Base-by-base conservation (phyloP, 2,113 vertebrate genomes). In the Dasyurus viverrinus region DNA sequence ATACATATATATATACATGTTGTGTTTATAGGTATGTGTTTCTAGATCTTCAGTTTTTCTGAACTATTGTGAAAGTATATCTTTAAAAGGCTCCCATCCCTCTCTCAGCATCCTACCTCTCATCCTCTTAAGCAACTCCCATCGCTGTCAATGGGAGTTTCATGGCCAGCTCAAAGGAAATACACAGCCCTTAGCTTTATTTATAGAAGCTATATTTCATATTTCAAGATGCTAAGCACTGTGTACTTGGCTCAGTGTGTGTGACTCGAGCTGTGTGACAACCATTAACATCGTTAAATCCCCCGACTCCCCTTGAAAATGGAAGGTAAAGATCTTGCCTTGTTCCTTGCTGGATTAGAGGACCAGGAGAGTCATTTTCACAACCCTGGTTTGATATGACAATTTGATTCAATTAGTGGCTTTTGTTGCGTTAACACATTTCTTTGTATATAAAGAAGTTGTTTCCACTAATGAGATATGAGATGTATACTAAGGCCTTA, bases 331-430 rank as follows among this genome's bases (percentile, higher is more conserved):
- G 50, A 52, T 26, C 1, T 89, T 92, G 89, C 12, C 46, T 94
- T 93, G 16, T n/a, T 89, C n/a, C 30, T 84, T n/a, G 91, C 95
- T 84, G 23, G 68, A 60, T 54, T 54, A 91, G 53, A 92, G 93
- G 55, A 46, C 48, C 26, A 55, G 55, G 50, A 94, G 2, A 92
- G 3, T 76, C 91, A 89, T 94, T 94, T 90, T 92, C 10, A 19
- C 50, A 47, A 50, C 89, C 54, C 48, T 54, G 10, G 42, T 94
- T 94, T 95, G 52, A 92, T 46, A 89, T 90, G 3, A 84, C 16
- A n/a, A 53, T 54, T 91, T 94, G 91, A 90, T 92, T 96, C 89
- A 92, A 10, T 91, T 95, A 93, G 55, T 93, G 47, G 68, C 90
- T 94, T 42, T 25, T 60, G 47, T 2, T 10, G 48, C 23, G 89